Conservation (phyloP, 2,797 vertebrate species). For the Prionace glauca region DNA sequence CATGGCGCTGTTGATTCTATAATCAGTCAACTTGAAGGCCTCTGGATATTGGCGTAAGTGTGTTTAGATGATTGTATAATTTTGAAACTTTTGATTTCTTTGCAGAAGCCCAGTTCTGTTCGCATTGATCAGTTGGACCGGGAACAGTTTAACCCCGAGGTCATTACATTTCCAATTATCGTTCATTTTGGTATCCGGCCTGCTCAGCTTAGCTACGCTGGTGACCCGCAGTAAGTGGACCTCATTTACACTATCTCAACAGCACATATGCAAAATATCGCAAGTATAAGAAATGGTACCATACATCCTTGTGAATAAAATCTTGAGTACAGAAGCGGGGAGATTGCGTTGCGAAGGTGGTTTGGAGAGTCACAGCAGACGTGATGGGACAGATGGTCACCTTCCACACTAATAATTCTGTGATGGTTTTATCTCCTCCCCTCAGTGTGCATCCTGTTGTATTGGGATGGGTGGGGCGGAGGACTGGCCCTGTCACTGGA, state of each 20-base stretch:
- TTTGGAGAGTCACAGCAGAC: no score
- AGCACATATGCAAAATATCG: background rate
- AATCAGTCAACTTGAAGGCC: background rate
- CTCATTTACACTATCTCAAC: background rate
- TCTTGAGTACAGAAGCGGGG: background rate
- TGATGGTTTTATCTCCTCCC: background rate
- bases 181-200: conserved; percentile 97
- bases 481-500: no score
- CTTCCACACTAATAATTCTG: no score
- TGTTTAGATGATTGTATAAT: background rate
- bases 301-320: background rate
- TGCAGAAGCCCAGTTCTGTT: conserved; percentile 94
- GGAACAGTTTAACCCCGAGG: conserved; percentile 94
- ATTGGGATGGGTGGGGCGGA: no score
- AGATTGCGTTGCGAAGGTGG: background rate
- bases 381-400: no score
- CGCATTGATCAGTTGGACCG: conserved; percentile 96
- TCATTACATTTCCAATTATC: conserved; percentile 98
- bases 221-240: conserved; percentile 92
- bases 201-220: conserved; percentile 96
- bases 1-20: background rate
- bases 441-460: no score
- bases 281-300: background rate
- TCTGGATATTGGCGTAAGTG: background rate
- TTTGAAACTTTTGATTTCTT: conserved; percentile 40